Evolutionary conservation across 2,797 vertebrate species (phyloP), one percentile per base, ranked within the genome.

Genomic region (Eidolon dupreanum): DNA sequence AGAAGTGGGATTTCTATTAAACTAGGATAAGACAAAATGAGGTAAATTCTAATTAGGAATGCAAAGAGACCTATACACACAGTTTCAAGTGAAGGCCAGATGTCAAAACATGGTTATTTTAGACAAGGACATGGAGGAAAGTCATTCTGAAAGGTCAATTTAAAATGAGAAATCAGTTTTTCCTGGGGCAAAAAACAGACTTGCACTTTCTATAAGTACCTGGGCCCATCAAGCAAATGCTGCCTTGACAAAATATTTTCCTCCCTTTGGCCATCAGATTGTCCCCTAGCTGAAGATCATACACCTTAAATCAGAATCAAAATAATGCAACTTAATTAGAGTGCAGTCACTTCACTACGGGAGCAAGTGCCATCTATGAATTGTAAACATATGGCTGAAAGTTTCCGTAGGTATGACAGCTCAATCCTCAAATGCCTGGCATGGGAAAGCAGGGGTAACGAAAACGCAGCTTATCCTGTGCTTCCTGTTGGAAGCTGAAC

Each of bases 371-470:
- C 51, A 24, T 19, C 11, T 28, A 4, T 79, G 84, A 78, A 74
- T 55, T 22, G 26, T 49, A 78, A 46, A 4, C 8, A 3, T 28
- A 11, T 7, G 31, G 51, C 20, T 41, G 3, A 36, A 41, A 22
- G 59, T 1, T 26, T 61, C 8, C 0, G 0, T 1, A 24, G 59
- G 36, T 26, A 2, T 12, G 38, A 31, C 4, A 2, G 28, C 7
- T 0, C 9, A 3, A 65, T 6, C 8, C 12, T 1, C 26, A 8
- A 24, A 33, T 0, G 6, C 17, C 16, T 1, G 13, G 17, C 1
- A 2, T 13, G 17, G 59, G 10, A 17, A 41, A 51, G 22, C 4
- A 22, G 0, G 4, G 17, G 11, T 8, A 5, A 17, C 4, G 24
- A 15, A 0, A 36, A 13, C 0, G 2, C 3, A 26, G 43, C 8